Percentiles rank a stretch among this genome's conserved stretches.
phyloP scores from a whole-genome alignment of 2,113 vertebrate species.

The Nestor notabilis region DNA sequence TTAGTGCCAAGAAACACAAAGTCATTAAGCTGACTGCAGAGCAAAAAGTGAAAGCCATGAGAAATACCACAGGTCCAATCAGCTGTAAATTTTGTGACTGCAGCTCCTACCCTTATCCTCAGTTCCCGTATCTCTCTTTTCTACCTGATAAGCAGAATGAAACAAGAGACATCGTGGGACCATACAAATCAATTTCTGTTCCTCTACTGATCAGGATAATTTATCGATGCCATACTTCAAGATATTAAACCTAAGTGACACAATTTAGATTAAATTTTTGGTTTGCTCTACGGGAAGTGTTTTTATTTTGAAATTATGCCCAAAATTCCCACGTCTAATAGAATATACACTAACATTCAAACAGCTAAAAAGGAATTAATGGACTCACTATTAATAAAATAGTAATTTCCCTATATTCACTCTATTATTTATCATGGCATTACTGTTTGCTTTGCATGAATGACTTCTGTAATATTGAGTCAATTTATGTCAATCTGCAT shows the following conservation, averaged over 20 bases:
- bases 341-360: not conserved
- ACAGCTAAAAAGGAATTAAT: not conserved
- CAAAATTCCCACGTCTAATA: not conserved
- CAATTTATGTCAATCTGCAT: conserved; percentile 28
- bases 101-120: not conserved
- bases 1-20: not conserved
- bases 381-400: not conserved
- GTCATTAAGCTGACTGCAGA: not conserved
- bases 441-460: conserved; percentile 2
- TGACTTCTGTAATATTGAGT: conserved; percentile 30
- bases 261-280: not conserved
- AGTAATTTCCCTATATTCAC: not conserved
- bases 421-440: not conserved
- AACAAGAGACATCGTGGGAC: not conserved
- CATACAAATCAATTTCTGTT: not conserved
- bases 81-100: not conserved
- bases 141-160: not conserved
- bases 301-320: conserved; percentile 4
- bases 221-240: not conserved
- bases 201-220: not conserved
- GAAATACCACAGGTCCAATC: not conserved
- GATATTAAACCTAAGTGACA: not conserved
- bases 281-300: not conserved
- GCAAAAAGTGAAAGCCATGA: not conserved
- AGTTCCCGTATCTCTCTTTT: not conserved